These are phyloP conservation scores for Anoplius nigerrimus DNA, from an alignment of 2,888 invertebrate species.

Conservation along the genomic window DNA sequence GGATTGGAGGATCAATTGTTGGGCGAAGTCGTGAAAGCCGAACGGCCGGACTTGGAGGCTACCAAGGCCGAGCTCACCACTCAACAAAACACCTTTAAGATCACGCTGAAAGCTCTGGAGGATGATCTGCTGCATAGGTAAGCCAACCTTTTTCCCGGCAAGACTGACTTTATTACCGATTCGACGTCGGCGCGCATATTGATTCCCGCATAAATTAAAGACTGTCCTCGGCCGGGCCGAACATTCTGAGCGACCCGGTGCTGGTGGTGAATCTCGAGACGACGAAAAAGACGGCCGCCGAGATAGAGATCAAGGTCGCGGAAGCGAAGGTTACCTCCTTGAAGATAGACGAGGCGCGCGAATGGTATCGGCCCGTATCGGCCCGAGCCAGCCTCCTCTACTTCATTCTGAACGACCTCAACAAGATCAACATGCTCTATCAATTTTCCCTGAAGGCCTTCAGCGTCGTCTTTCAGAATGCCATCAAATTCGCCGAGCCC, in stretches of 20 bases:
- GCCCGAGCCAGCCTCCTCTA: slow-evolving; percentile 92
- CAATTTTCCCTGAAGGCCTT: slow-evolving; percentile 97
- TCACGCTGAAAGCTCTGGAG: slow-evolving; percentile 92
- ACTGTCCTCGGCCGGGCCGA: slow-evolving; percentile 92
- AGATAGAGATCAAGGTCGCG: slow-evolving; percentile 90
- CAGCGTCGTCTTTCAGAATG: slow-evolving; percentile 92
- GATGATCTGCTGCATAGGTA: slow-evolving; percentile 87
- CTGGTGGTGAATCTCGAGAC: slow-evolving; percentile 94
- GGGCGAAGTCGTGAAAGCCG: slow-evolving; percentile 94
- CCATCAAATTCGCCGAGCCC: slow-evolving; percentile 82
- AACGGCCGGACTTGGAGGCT: slow-evolving; percentile 92
- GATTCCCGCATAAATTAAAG: slow-evolving; percentile 70
- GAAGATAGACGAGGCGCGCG: slow-evolving; percentile 93
- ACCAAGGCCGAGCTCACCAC: slow-evolving; percentile 89
- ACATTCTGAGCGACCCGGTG: slow-evolving; percentile 92
- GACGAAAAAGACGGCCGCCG: slow-evolving; percentile 94
- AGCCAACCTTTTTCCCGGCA: too few species aligned
- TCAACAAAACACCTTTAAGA: slow-evolving; percentile 96
- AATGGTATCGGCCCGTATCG: slow-evolving; percentile 91
- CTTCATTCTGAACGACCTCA: slow-evolving; percentile 93
- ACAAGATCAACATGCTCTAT: slow-evolving; percentile 95
- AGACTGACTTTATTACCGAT: too few species aligned
- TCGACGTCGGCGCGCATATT: neutral
- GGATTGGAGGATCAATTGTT: slow-evolving; percentile 95
- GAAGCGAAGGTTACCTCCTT: slow-evolving; percentile 91